Percentiles rank a stretch among this genome's conserved stretches.
Conservation (phyloP, 2,888 invertebrate species). For the Ochlodes sylvanus region DNA sequence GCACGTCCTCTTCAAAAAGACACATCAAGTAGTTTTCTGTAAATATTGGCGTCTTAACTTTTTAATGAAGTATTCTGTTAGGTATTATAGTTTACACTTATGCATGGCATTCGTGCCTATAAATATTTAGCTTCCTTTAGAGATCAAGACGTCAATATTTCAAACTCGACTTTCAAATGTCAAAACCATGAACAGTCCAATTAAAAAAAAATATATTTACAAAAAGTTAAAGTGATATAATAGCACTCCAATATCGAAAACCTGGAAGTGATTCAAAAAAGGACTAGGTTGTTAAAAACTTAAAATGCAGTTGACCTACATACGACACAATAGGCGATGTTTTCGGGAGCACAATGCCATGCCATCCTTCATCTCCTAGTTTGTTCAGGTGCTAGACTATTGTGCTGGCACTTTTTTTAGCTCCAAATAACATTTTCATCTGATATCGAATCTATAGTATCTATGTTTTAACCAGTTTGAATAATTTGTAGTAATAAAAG, state of each 20-base stretch:
- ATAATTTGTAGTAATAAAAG: too few relatives aligned
- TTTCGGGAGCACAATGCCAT: conserved; percentile 70
- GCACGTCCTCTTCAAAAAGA: too few relatives aligned
- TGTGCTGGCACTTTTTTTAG: conserved; percentile 50
- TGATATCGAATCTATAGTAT: neutral
- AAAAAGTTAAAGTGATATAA: neutral
- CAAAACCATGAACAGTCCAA: too few relatives aligned
- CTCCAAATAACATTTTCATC: conserved; percentile 39
- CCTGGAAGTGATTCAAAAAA: conserved; percentile 34
- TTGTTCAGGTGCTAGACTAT: conserved; percentile 66
- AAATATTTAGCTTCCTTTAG: too few relatives aligned
- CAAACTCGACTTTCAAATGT: too few relatives aligned
- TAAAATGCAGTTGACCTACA: conserved; percentile 69
- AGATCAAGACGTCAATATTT: too few relatives aligned
- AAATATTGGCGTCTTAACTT: too few relatives aligned
- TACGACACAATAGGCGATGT: conserved; percentile 68
- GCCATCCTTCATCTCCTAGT: conserved; percentile 63
- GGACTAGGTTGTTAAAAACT: conserved; percentile 53
- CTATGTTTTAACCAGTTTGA: neutral
- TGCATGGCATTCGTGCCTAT: too few relatives aligned
- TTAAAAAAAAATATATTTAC: neutral
- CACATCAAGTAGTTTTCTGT: too few relatives aligned
- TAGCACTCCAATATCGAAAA: conserved; percentile 7
- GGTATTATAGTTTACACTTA: too few relatives aligned
- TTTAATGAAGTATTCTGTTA: too few relatives aligned